phyloP scores from a whole-genome alignment of 1,140 invertebrate species.

The Aphaenogaster floridana region DNA sequence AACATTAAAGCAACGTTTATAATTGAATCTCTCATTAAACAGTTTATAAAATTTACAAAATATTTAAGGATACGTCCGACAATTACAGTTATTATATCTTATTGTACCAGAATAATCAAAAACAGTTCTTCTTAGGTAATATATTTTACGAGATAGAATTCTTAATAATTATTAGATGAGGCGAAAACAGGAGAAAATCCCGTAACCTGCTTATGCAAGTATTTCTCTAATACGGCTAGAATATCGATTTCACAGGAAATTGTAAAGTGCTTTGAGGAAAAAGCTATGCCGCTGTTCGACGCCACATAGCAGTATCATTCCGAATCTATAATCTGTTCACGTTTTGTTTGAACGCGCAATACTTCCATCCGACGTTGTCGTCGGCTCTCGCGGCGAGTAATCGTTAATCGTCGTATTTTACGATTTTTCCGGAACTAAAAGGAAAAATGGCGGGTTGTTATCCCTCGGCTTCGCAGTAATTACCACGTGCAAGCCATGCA shows the following conservation, averaged over 20 bases:
- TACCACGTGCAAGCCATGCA: not conserved
- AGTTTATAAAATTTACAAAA: not conserved
- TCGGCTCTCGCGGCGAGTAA: not conserved
- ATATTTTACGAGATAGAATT: not conserved
- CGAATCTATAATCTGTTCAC: not conserved
- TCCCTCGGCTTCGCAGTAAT: not conserved
- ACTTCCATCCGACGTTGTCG: not conserved
- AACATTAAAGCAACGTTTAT: not conserved
- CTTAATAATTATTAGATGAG: not conserved
- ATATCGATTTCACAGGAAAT: constrained; percentile 37
- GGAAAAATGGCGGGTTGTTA: constrained; percentile 2
- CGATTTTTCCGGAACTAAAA: constrained; percentile 7
- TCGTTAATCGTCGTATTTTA: constrained; percentile 1
- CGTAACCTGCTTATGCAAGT: constrained; percentile 6
- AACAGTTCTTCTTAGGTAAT: not conserved
- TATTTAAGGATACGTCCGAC: not conserved
- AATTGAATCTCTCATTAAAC: not conserved
- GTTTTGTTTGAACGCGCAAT: constrained; percentile 37
- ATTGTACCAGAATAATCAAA: not conserved
- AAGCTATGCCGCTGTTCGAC: not conserved
- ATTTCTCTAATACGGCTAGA: constrained; percentile 2
- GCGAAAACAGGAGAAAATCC: not conserved
- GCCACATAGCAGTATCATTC: not conserved
- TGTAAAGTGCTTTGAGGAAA: not conserved
- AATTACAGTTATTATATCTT: not conserved